Evolutionary conservation across 2,113 vertebrate species (phyloP).

Genomic region (Nothoprocta pentlandii): DNA sequence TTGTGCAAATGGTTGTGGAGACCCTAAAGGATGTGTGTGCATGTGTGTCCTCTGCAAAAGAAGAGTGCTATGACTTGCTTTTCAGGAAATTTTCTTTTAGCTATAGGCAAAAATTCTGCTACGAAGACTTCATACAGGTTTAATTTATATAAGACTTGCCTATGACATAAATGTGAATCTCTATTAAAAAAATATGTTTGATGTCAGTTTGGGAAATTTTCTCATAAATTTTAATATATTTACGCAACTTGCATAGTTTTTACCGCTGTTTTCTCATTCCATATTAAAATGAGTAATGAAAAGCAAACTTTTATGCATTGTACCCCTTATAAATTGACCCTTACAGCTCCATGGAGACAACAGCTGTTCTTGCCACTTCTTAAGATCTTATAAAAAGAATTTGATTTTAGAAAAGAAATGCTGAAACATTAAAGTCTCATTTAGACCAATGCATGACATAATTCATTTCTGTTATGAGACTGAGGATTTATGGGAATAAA

Average conservation of each 20-base stretch:
- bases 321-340: background rate
- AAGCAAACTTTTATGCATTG: background rate
- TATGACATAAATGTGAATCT: conserved; percentile 9
- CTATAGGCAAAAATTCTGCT: background rate
- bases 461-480: background rate
- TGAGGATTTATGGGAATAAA: conserved; percentile 11
- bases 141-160: background rate
- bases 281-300: background rate
- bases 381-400: background rate
- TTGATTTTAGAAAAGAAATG: conserved; percentile 11
- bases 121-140: background rate
- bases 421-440: background rate
- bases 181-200: background rate
- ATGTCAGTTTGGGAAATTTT: conserved; percentile 3
- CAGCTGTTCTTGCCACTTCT: conserved; percentile 33
- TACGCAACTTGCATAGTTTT: background rate
- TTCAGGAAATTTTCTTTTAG: background rate
- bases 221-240: background rate
- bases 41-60: background rate
- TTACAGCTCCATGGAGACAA: conserved; percentile 3
- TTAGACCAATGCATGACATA: background rate
- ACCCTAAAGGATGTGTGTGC: background rate
- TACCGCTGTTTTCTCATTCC: background rate
- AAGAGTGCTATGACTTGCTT: background rate
- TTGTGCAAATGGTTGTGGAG: background rate